Base-by-base conservation (phyloP, 2,113 vertebrate species). In the Tricholaema leucomelas region DNA sequence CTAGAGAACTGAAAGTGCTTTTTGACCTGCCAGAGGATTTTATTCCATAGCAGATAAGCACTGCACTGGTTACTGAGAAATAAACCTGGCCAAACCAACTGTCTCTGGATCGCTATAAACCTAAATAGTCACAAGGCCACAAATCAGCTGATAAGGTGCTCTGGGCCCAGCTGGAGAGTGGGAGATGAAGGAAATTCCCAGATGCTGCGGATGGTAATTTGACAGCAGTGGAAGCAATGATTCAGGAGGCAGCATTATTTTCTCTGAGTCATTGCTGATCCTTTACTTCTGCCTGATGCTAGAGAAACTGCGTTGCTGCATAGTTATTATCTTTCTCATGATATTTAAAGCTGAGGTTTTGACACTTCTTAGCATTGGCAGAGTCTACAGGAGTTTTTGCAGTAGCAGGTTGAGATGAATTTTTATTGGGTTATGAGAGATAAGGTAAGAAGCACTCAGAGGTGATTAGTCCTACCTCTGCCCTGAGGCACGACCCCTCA, bases 111-210 rank as follows among this genome's bases (percentile, higher is more conserved):
- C 38, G 85, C 46, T 40, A 50, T n/a, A 69, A 63, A 31, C 82
- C 77, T 36, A 52, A 20, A 20, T 63, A 6, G 1, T 67, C 35
- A 65, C 9, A 70, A 1, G 7, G 67, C 44, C 27, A 58, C 33
- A 35, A 9, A 69, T 18, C 50, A 72, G 31, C 30, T 78, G 40
- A 76, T 75, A 35, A 80, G 73, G 33, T 36, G 15, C 44, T 70
- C 65, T 65, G 28, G 15, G 21, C 24, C 15, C 23, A 73, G 48
- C 71, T 74, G 54, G 33, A 58, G 40, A 46, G 4, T 79, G 36
- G 79, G 80, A 94, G 52, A 10, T 42, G 52, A 70, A 96, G 88
- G 83, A 80, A 94, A 84, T 63, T 92, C 75, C 87, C 14, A 1
- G 31, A 31, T 76, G 28, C 70, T 75, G 21, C 46, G 79, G 83